Base-by-base conservation (phyloP, 1,140 invertebrate species). In the Telenomus remus region DNA sequence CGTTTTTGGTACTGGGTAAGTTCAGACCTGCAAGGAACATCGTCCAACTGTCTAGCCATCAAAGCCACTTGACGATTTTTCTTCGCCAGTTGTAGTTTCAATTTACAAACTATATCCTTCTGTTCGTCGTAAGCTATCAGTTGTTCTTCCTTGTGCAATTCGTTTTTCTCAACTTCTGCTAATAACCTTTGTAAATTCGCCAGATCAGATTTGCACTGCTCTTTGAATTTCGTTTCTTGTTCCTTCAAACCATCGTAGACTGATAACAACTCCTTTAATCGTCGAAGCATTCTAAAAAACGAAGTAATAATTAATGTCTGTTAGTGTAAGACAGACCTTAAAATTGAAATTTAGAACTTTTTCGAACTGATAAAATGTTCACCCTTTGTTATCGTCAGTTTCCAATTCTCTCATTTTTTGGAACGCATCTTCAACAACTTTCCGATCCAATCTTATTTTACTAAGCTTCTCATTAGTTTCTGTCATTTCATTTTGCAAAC, bases 1-100 rank as follows among this genome's bases (percentile, higher is more conserved):
- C 97, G 90, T 79, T 95, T 91, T 84, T 99, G 97, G 88, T 99
- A 99, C 84, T 99, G 97, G 47, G 94, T 92, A 13, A 99, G 88
- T 87, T 99, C 98, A 0, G 95, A 95, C 76, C 96, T 90, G 33
- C 95, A 94, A 0, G 98, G 98, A 54, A 98, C 92, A 80, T 97
- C 95, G 85, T 99, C 98, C 43, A 96, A 90, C 86, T 93, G 95
- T 70, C 93, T 89, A 81, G 92, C 93, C 71, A 95, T 90, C 1
- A 91, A 89, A 1, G 95, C 91, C 44, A 98, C 93, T 61, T 95
- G 92, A 61, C 96, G 89, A 85, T 96, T 97, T 74, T 94, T 92
- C 68, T 94, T 93, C 0, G 95, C 96, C 11, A 95, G 79, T 78
- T 92, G 90, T 55, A 93, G 82, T 79, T 91, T 90, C 47, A 91